Evolutionary conservation across 2,113 vertebrate species (phyloP).

Genomic region (Hemicordylus capensis): DNA sequence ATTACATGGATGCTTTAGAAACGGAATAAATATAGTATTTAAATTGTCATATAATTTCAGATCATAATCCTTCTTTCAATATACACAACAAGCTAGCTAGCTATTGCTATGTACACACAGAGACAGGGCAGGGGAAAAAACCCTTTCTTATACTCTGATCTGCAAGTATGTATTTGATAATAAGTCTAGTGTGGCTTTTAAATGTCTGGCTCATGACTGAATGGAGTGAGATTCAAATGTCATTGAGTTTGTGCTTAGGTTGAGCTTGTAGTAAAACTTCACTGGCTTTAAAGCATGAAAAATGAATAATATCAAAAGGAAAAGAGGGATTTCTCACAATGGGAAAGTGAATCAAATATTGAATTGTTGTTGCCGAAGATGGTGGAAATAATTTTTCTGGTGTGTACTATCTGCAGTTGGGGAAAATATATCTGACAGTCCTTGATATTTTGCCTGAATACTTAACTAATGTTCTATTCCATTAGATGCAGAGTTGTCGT

Average conservation of each 20-base stretch:
- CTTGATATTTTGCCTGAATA: background rate
- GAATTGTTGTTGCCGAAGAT: background rate
- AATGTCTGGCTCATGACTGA: background rate
- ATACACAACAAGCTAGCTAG: background rate
- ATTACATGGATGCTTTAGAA: background rate
- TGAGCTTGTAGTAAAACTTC: background rate
- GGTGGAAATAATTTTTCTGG: background rate
- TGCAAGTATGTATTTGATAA: background rate
- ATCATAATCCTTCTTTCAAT: background rate
- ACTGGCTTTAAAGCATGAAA: background rate
- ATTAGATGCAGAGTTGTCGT: background rate
- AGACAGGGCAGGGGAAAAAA: background rate
- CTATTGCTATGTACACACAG: background rate
- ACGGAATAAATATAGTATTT: constrained; percentile 16
- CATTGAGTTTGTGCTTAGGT: background rate
- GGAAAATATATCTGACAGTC: background rate
- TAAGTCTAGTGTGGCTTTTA: background rate
- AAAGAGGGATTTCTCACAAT: constrained; percentile 12
- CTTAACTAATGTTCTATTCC: background rate
- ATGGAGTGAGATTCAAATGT: constrained; percentile 10
- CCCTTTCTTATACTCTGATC: constrained; percentile 7
- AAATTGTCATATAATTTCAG: background rate
- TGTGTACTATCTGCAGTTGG: background rate
- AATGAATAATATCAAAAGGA: background rate
- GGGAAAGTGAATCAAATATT: background rate